phyloP scores from a whole-genome alignment of 2,888 invertebrate genomes.

The Eupithecia dodoneata region DNA sequence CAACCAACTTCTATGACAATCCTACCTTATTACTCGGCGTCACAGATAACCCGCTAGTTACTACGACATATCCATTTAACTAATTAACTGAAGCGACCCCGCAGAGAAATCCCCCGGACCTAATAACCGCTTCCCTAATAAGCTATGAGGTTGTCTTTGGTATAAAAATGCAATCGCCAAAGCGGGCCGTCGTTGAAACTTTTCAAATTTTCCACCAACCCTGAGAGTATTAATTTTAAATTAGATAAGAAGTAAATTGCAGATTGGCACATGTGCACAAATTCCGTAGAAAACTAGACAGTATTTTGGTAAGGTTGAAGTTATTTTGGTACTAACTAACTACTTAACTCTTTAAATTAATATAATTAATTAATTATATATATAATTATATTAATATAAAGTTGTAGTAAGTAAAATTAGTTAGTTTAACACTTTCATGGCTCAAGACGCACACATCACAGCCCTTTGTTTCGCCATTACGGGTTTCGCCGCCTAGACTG shows the following conservation, averaged over 20 bases:
- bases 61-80: conserved; percentile 73
- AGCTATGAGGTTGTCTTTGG: conserved; percentile 80
- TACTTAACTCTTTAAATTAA: too few species aligned
- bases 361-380: too few species aligned
- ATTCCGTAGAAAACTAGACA: not conserved
- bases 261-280: conserved; percentile 67
- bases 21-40: conserved; percentile 24
- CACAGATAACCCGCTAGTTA: conserved; percentile 37
- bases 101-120: conserved; percentile 72
- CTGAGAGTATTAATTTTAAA: conserved; percentile 79
- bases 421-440: too few species aligned
- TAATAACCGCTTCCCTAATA: conserved; percentile 80
- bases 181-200: conserved; percentile 75
- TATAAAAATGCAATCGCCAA: conserved; percentile 81
- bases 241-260: conserved; percentile 73
- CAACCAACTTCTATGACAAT: conserved; percentile 13
- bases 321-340: not conserved
- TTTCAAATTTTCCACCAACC: conserved; percentile 80
- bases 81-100: conserved; percentile 78
- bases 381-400: too few species aligned
- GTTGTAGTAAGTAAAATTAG: too few species aligned
- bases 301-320: not conserved
- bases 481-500: too few species aligned
- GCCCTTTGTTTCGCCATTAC: too few species aligned
- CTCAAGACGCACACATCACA: too few species aligned